Evolutionary conservation across 2,888 invertebrate species (phyloP).

Genomic region (Lepas anatifera): DNA sequence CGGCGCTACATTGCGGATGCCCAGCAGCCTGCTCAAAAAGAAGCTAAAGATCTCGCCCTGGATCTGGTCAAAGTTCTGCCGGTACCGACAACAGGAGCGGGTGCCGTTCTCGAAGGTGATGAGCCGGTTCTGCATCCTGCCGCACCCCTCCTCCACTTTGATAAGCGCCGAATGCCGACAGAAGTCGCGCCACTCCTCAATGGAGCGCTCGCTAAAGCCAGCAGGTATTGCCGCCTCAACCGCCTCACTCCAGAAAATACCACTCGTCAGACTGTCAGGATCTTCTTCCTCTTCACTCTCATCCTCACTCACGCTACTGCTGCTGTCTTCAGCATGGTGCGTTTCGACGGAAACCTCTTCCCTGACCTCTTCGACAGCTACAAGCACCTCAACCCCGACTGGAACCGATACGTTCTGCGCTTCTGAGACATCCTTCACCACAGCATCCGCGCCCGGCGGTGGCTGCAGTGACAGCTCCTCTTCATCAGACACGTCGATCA

Average conservation of each 20-base stretch:
- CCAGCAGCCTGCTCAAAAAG: slow-evolving; percentile 61
- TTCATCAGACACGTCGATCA: neutral
- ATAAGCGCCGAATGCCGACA: slow-evolving; percentile 41
- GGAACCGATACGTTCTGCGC: too few species aligned
- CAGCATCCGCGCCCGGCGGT: neutral
- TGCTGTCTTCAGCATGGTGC: neutral
- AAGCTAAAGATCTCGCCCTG: slow-evolving; percentile 83
- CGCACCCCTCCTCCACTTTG: slow-evolving; percentile 65
- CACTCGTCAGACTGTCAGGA: slow-evolving; percentile 32
- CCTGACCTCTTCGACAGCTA: neutral
- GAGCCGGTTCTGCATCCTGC: slow-evolving; percentile 74
- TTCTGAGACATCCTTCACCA: too few species aligned
- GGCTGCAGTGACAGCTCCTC: neutral
- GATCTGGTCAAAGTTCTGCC: slow-evolving; percentile 79
- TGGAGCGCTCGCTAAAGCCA: slow-evolving; percentile 52
- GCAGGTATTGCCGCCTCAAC: slow-evolving; percentile 55
- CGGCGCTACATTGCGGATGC: slow-evolving; percentile 63
- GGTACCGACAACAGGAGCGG: slow-evolving; percentile 67
- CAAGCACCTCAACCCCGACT: too few species aligned
- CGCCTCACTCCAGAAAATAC: slow-evolving; percentile 57
- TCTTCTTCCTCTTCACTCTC: neutral
- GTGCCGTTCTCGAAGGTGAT: slow-evolving; percentile 63
- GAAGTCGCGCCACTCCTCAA: slow-evolving; percentile 53
- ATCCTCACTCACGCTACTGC: too few species aligned
- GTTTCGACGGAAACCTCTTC: neutral